These are phyloP conservation scores for Tauraco erythrolophus DNA, from an alignment of 2,113 vertebrate genomes.

Conservation along the genomic window DNA sequence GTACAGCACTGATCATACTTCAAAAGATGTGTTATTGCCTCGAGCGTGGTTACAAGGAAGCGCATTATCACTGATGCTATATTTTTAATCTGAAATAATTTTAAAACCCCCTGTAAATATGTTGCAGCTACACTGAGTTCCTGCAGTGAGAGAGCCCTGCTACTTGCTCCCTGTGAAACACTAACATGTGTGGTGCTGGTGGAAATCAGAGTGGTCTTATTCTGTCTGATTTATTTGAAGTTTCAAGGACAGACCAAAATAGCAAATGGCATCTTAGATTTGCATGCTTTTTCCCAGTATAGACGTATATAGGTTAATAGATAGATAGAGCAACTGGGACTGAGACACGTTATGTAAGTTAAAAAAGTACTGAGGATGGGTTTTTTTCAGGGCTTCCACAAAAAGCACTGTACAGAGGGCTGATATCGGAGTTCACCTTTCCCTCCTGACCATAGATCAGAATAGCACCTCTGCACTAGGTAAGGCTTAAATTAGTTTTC, in stretches of 20 bases:
- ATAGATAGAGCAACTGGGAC: slow-evolving; percentile 21
- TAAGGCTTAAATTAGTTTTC: neutral
- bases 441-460: neutral
- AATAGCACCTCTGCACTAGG: neutral
- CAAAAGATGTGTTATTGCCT: slow-evolving; percentile 38
- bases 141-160: neutral
- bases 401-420: neutral
- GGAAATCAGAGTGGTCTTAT: neutral
- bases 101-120: neutral
- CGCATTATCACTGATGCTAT: slow-evolving; percentile 10
- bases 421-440: neutral
- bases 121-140: neutral
- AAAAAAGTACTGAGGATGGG: neutral
- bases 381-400: neutral
- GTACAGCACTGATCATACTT: slow-evolving; percentile 37
- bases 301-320: slow-evolving; percentile 36
- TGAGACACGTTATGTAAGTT: neutral
- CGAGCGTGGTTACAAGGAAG: slow-evolving; percentile 33
- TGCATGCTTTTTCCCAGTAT: neutral
- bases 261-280: slow-evolving; percentile 20
- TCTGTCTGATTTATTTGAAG: slow-evolving; percentile 13
- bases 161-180: neutral
- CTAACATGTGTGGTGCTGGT: neutral
- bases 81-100: slow-evolving; percentile 47
- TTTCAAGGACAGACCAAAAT: slow-evolving; percentile 49